These are phyloP conservation scores for Gryllus bimaculatus DNA, from an alignment of 1,140 invertebrate species.

Conservation along the genomic window DNA sequence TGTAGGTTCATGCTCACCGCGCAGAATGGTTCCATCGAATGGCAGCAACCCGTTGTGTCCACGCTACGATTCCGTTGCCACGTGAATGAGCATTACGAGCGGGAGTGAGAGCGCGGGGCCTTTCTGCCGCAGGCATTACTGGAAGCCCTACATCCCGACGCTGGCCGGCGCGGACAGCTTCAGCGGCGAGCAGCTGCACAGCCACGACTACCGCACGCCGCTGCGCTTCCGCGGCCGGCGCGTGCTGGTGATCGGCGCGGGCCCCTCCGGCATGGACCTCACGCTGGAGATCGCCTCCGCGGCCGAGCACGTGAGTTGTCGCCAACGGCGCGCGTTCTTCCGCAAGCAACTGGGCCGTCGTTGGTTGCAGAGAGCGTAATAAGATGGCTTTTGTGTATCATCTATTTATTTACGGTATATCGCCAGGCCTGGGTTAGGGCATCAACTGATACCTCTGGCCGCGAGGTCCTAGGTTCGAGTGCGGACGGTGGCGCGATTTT, in stretches of 20 bases:
- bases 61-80: too few species aligned
- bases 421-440: too few species aligned
- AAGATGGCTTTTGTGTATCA: too few species aligned
- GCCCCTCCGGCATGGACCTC: conserved; percentile 60
- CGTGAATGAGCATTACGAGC: too few species aligned
- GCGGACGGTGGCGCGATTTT: too few species aligned
- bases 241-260: conserved; percentile 56
- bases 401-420: too few species aligned
- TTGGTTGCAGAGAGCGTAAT: too few species aligned
- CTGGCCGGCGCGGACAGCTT: conserved; percentile 49
- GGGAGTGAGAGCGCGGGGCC: too few species aligned
- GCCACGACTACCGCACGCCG: conserved; percentile 54
- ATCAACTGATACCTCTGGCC: neutral
- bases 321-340: neutral
- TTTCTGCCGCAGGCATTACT: conserved; percentile 45
- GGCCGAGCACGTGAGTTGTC: conserved; percentile 38
- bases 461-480: neutral
- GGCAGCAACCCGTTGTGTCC: too few species aligned
- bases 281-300: conserved; percentile 41
- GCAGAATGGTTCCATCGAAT: too few species aligned
- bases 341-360: too few species aligned
- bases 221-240: conserved; percentile 42
- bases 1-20: too few species aligned
- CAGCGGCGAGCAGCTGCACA: conserved; percentile 50
- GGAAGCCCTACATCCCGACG: conserved; percentile 46